A percentile compares a stretch with the other conserved stretches of the same genome.
Conservation (phyloP, 1,140 invertebrate genomes). For the Brachionus rotundiformis region DNA sequence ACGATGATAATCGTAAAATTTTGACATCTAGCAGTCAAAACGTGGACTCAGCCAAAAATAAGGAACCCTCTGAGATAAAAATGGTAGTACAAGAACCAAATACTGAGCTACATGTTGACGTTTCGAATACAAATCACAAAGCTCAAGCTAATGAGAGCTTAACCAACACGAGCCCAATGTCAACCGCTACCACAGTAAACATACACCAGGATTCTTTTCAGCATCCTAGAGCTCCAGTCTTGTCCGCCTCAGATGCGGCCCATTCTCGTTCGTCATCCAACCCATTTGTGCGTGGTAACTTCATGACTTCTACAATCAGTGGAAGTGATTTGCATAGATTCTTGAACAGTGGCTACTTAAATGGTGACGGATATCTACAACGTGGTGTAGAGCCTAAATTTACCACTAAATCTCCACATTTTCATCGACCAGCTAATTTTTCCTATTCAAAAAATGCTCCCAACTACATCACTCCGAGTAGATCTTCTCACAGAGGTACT, state of each 20-base stretch:
- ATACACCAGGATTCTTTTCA: slow-evolving; percentile 18
- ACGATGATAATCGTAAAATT: slow-evolving; percentile 12
- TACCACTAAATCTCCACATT: slow-evolving; percentile 46
- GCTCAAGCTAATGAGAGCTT: neutral
- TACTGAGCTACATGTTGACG: neutral
- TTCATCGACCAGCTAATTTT: slow-evolving; percentile 49
- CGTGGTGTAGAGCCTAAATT: slow-evolving; percentile 31
- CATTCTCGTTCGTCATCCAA: slow-evolving; percentile 20
- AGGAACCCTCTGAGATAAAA: neutral
- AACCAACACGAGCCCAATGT: slow-evolving; percentile 15
- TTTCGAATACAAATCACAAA: slow-evolving; percentile 6
- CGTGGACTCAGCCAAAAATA: neutral
- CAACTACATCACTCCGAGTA: slow-evolving; percentile 17
- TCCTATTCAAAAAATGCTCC: slow-evolving; percentile 27
- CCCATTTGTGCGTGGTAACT: slow-evolving; percentile 37
- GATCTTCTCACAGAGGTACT: slow-evolving; percentile 45
- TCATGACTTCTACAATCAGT: slow-evolving; percentile 42
- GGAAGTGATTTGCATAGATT: slow-evolving; percentile 50
- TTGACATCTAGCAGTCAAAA: slow-evolving; percentile 12
- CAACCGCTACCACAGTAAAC: slow-evolving; percentile 13
- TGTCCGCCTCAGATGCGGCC: slow-evolving; percentile 27
- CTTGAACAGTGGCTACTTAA: slow-evolving; percentile 48
- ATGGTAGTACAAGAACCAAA: slow-evolving; percentile 5
- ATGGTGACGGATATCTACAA: slow-evolving; percentile 33
- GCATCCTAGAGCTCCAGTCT: slow-evolving; percentile 41